Conservation (phyloP, 2,888 invertebrate genomes). For the Euspilapteryx auroguttella region DNA sequence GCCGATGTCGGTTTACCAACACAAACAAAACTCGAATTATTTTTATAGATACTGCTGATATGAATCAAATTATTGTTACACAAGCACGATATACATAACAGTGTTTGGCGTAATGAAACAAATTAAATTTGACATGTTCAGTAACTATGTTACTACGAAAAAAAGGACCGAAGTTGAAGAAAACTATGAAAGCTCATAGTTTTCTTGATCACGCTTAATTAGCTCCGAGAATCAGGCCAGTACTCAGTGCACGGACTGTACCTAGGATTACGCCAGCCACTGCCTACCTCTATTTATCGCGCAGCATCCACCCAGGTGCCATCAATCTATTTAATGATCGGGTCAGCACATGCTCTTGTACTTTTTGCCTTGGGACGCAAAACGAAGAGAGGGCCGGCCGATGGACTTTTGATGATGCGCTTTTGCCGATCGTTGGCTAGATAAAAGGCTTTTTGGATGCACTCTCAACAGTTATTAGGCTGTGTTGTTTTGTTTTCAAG, state of each 20-base stretch:
- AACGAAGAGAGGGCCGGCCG: slow-evolving; percentile 40
- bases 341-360: slow-evolving; percentile 55
- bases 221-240: no score
- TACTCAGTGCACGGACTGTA: slow-evolving; percentile 34
- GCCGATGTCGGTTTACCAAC: no score
- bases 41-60: no score
- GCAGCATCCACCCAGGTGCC: slow-evolving; percentile 49
- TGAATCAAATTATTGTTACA: no score
- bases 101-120: no score
- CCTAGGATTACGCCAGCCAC: slow-evolving; percentile 55
- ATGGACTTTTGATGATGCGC: slow-evolving; percentile 60
- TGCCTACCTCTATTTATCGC: slow-evolving; percentile 63
- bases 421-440: slow-evolving; percentile 41
- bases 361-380: slow-evolving; percentile 44
- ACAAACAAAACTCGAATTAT: no score
- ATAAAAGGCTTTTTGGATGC: slow-evolving; percentile 46
- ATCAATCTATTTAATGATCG: slow-evolving; percentile 63
- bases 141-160: no score
- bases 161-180: no score
- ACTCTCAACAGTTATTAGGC: slow-evolving; percentile 19
- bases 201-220: no score
- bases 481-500: slow-evolving; percentile 16
- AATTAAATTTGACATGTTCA: no score
- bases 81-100: no score
- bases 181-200: no score